A percentile compares a stretch with the other conserved stretches of the same genome.
Evolutionary conservation across 2,888 invertebrate species (phyloP).

Genomic region (Macroteleia sp.): DNA sequence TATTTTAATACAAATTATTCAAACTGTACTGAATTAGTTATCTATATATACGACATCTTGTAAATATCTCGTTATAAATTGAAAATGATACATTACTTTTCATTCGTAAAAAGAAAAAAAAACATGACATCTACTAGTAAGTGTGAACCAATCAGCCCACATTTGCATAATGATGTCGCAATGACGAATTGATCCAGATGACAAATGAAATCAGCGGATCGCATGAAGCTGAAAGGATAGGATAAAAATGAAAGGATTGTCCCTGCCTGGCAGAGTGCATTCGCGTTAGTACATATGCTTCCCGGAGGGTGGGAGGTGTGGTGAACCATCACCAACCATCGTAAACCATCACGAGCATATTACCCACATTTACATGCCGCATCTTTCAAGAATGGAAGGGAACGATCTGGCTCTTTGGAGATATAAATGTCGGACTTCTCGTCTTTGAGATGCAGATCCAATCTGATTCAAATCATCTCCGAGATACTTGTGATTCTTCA

Average conservation of each 20-base stretch:
- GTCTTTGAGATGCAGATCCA: conserved; percentile 77
- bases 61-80: too few relatives aligned
- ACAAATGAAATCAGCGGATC: conserved; percentile 25
- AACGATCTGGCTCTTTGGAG: conserved; percentile 77
- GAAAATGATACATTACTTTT: too few relatives aligned
- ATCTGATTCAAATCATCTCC: conserved; percentile 76
- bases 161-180: too few relatives aligned
- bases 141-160: too few relatives aligned
- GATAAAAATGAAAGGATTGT: conserved; percentile 59
- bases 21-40: too few relatives aligned
- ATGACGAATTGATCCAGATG: conserved; percentile 40
- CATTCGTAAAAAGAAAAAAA: too few relatives aligned
- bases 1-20: too few relatives aligned
- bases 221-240: conserved; percentile 17
- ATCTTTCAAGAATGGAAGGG: conserved; percentile 76
- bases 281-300: conserved; percentile 36
- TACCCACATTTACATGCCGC: conserved; percentile 69
- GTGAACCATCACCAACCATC: conserved; percentile 60
- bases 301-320: conserved; percentile 60
- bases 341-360: conserved; percentile 60
- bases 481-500: conserved; percentile 67
- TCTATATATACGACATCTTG: too few relatives aligned
- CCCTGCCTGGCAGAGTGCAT: conserved; percentile 40
- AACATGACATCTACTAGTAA: too few relatives aligned
- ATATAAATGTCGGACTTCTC: conserved; percentile 79